Percentiles rank a stretch among this genome's conserved stretches.
phyloP scores from a whole-genome alignment of 2,888 invertebrate genomes.

The Nebria salina region DNA sequence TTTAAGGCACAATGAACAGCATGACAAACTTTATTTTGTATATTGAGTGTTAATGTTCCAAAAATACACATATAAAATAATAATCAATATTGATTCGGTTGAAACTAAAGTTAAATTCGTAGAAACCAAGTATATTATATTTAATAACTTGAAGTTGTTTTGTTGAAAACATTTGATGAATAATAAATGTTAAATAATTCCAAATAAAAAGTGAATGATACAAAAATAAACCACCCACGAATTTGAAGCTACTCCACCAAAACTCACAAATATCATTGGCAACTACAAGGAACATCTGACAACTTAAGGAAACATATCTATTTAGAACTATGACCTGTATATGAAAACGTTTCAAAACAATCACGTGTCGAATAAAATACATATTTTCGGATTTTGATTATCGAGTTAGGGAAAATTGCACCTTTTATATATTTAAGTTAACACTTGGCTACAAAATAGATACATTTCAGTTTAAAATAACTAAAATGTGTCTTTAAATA shows the following conservation, averaged over 20 bases:
- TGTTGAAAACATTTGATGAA: too few relatives aligned
- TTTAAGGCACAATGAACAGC: neutral
- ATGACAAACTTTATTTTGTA: too few relatives aligned
- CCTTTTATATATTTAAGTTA: too few relatives aligned
- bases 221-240: slow-evolving; percentile 23
- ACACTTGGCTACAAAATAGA: neutral
- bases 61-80: too few relatives aligned
- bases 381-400: neutral
- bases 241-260: slow-evolving; percentile 6
- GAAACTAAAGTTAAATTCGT: too few relatives aligned
- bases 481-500: neutral
- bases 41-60: too few relatives aligned
- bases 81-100: too few relatives aligned
- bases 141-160: too few relatives aligned
- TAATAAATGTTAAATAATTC: neutral
- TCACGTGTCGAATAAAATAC: neutral
- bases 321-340: slow-evolving; percentile 37
- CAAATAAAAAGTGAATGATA: neutral
- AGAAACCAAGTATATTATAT: too few relatives aligned
- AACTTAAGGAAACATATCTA: slow-evolving; percentile 10
- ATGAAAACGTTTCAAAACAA: slow-evolving; percentile 14
- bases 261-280: slow-evolving; percentile 30
- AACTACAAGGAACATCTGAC: slow-evolving; percentile 34
- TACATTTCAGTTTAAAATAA: neutral
- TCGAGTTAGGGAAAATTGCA: too few relatives aligned